phyloP scores from a whole-genome alignment of 1,140 invertebrate species.

The Zaprionus tsacasi region DNA sequence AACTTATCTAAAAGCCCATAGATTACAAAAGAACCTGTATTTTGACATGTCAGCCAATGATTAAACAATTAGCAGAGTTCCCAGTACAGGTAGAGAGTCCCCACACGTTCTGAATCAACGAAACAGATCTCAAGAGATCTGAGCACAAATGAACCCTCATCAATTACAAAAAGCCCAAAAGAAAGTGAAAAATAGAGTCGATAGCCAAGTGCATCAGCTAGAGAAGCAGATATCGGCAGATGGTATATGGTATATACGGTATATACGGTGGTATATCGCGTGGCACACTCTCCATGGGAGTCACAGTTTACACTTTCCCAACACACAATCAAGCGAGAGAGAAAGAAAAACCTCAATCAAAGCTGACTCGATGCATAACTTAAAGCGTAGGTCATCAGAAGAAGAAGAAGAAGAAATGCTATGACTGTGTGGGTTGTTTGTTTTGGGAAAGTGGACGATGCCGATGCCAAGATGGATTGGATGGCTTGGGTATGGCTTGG shows the following conservation, averaged over 20 bases:
- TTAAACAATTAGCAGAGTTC: constrained; percentile 68
- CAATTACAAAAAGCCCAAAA: constrained; percentile 65
- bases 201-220: constrained; percentile 34
- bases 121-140: constrained; percentile 55
- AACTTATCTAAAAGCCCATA: constrained; percentile 73
- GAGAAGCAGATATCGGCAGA: background rate
- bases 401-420: constrained; percentile 35
- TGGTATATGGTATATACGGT: constrained; percentile 17
- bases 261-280: background rate
- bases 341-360: constrained; percentile 77
- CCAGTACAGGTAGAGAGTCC: constrained; percentile 8
- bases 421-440: constrained; percentile 67
- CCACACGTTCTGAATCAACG: constrained; percentile 55
- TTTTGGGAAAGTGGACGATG: constrained; percentile 64
- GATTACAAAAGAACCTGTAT: constrained; percentile 63
- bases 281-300: constrained; percentile 60
- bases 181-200: constrained; percentile 76
- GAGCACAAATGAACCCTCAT: constrained; percentile 52
- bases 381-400: constrained; percentile 76
- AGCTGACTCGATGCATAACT: constrained; percentile 71
- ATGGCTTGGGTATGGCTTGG: constrained; percentile 34
- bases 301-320: constrained; percentile 78
- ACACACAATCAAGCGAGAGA: constrained; percentile 37
- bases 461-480: constrained; percentile 66
- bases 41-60: constrained; percentile 69